Conservation (phyloP, 2,797 vertebrate species). For the Phylloscopus collybita region DNA sequence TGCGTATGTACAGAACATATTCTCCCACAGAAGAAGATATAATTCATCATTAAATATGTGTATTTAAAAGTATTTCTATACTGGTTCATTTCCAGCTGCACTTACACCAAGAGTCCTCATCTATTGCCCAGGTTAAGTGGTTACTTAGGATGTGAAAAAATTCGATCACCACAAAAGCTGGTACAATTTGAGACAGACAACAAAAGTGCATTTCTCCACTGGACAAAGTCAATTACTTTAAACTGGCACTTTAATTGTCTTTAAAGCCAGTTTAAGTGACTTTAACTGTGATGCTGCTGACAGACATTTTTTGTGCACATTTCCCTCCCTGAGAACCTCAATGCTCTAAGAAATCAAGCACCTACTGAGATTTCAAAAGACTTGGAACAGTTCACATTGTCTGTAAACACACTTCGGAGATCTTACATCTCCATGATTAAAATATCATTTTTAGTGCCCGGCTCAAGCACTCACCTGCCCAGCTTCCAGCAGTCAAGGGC, state of each 20-base stretch:
- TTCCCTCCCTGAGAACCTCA: background rate
- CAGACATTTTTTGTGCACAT: background rate
- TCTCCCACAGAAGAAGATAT: background rate
- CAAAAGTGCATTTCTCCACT: background rate
- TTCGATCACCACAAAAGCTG: background rate
- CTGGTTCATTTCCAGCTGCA: background rate
- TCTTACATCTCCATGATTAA: background rate
- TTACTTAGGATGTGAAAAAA: background rate
- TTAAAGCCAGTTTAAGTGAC: background rate
- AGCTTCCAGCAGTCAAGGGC: background rate
- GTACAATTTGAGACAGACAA: background rate
- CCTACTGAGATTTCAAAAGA: background rate
- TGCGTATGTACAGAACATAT: accelerated
- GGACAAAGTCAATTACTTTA: background rate
- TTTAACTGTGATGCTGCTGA: background rate
- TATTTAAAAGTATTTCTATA: background rate
- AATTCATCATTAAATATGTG: background rate
- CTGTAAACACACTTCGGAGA: background rate
- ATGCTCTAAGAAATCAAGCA: background rate
- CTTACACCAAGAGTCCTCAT: background rate
- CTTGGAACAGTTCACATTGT: background rate
- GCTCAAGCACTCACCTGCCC: background rate
- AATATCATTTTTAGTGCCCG: background rate
- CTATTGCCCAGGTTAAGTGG: background rate
- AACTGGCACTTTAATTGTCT: background rate